Base-by-base conservation (phyloP, 2,797 vertebrate species). In the Hafferia zeledoni region DNA sequence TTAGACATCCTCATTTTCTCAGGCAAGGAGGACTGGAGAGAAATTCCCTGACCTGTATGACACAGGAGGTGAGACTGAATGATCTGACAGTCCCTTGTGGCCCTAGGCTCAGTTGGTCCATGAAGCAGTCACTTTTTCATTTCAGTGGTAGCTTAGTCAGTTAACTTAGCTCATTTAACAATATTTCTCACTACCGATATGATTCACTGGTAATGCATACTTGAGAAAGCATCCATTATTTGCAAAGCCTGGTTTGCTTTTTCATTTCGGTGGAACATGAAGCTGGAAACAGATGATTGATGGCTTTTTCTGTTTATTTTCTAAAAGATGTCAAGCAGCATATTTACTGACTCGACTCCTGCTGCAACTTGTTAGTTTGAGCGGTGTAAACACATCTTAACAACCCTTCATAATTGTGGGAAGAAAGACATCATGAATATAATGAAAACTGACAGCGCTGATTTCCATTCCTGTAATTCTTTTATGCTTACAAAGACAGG, bases 231-330 rank as follows among this genome's bases (percentile, higher is more conserved):
- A 95, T 89, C 77, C 61, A 63, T 96, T 94, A 80, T 94, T 93
- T 93, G 57, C 75, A 68, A 86, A 85, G 77, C 80, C 49, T 85
- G n/a, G 85, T 87, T 94, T 92, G 55, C 77, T 94, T 87, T 93
- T 93, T 85, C 65, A 18, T 91, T 96, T 93, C 33, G 10, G 83
- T 74, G 61, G 77, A 79, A 96, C 37, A 35, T 43, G 87, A 79
- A 89, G 74, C 88, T 95, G 95, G 91, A 97, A 96, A 91, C 72
- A 89, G 61, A 83, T 91, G 91, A 95, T 79, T 91, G 94, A 93
- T 95, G 92, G 95, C 95, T 96, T 91, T 94, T 96, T 91, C 83
- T 97, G 61, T 97, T 97, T 97, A 96, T 97, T 97, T 97, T 96
- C 95, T 94, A 87, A 91, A 94, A 87, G 81, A 93, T 97, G 97